Evolutionary conservation across 2,797 vertebrate genomes (phyloP), one percentile per base, ranked within the genome.

Genomic region (Champsocephalus gunnari): DNA sequence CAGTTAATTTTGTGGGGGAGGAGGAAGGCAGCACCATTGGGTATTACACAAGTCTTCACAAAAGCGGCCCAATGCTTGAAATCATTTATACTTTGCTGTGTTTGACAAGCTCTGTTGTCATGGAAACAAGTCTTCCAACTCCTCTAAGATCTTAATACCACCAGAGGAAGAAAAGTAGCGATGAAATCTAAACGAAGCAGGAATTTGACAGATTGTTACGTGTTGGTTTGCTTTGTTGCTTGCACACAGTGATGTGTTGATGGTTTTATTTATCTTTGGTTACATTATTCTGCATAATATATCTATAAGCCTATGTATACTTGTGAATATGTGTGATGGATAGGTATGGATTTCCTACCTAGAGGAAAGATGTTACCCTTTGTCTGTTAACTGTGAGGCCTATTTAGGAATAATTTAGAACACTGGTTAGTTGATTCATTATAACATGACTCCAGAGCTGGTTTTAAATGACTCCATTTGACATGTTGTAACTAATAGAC

Each of bases 91-190:
- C 73, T 89, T 88, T 81, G 79, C 59, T 87, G 80, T 81, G 83
- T 87, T 89, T 89, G 78, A 85, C 82, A 80, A 81, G 77, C 83
- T 83, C 66, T 8, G 90, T 94, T 90, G 87, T 87, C 91, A 93
- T 93, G 91, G 92, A 92, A 93, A 95, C 92, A 86, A 64, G 83
- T 79, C 73, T 80, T 77, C 75, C 64, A 79, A 80, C 79, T 84
- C 60, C 79, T 83, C 70, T 76, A 34, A 61, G 54, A 61, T 82
- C 76, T 83, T 81, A 82, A 66, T 73, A 64, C 44, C 70, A 68
- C 51, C 43, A 54, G 56, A 75, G 60, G 66, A 54, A 62, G 28
- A 3, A 9, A 57, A 43, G 41, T 9, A 19, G 5, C 48, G 14
- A 49, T 61, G 55, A 58, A 51, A 71, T 41, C 51, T 13, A 54